Base-by-base conservation (phyloP, 2,113 vertebrate genomes). In the Gyps fulvus region DNA sequence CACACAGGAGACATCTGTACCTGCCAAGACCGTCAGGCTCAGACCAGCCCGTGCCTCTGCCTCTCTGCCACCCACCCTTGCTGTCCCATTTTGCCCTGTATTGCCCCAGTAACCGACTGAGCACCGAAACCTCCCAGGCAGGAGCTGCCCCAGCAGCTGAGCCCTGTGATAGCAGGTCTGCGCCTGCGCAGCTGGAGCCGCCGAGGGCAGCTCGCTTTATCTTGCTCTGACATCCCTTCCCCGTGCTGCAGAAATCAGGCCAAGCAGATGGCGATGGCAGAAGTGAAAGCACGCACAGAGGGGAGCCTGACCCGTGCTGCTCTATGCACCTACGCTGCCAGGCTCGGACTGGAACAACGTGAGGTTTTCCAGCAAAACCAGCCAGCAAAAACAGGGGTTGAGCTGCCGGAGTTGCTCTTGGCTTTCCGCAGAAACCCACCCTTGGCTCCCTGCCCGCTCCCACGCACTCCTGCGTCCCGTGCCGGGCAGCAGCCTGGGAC, bases 251-350 rank as follows among this genome's bases (percentile, higher is more conserved):
- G 76, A 15, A 3, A 92, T 66, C 59, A 0, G 49, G 16, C 42
- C 23, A 0, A 7, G 83, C 95, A 87, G 90, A 81, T 22, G 74
- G 43, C 0, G 5, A 11, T 0, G 10, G 38, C 78, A 12, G 38
- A 10, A 7, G 40, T 0, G 29, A 31, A 31, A 49, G 16, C 32
- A 0, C 0, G 1, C 11, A 0, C 17, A 0, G 57, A 19, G 38
- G 27, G n/a, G 67, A 22, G 27, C 69, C n/a, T 2, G 50, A 7
- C 9, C 49, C 3, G 0, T 1, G 52, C 34, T 16, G 65, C 32
- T n/a, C 40, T 1, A 1, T 1, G n/a, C 22, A 3, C 22, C 20
- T 2, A 1, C 25, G 0, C 88, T 29, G 71, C 40, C 55, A 54
- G 80, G 73, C 55, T 11, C 21, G 1, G 13, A 2, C 55, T 38